A percentile compares a stretch with the other conserved stretches of the same genome.
These are phyloP conservation scores for Sarcophaga bullata DNA, from an alignment of 1,140 invertebrate species.

Conservation along the genomic window DNA sequence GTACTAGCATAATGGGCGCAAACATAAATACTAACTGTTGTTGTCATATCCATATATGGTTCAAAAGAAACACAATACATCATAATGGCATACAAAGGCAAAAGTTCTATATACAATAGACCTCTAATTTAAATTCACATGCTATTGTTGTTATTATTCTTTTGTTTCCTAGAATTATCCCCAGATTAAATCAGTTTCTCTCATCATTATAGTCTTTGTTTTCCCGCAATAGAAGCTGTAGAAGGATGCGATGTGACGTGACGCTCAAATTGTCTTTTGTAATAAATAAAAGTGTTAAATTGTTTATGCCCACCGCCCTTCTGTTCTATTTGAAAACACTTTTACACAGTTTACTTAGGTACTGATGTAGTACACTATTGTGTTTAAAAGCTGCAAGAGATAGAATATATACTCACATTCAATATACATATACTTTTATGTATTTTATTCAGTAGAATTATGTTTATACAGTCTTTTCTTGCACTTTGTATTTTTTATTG, in stretches of 20 bases:
- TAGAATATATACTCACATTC: no score
- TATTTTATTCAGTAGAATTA: not conserved
- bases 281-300: conserved; percentile 16
- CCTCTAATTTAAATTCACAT: conserved; percentile 6
- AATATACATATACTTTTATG: not conserved
- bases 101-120: not conserved
- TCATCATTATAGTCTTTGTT: not conserved
- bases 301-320: not conserved
- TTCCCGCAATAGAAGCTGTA: not conserved
- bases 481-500: not conserved
- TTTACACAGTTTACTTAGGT: not conserved
- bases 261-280: not conserved
- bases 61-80: not conserved
- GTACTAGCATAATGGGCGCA: no score
- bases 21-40: no score
- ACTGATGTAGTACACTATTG: not conserved
- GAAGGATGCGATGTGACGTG: not conserved
- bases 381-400: not conserved
- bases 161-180: not conserved
- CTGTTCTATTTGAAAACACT: no score
- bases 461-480: not conserved
- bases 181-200: conserved; percentile 1
- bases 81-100: not conserved
- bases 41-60: not conserved
- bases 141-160: conserved; percentile 6